A percentile compares a stretch with the other conserved stretches of the same genome.
Conservation (phyloP, 2,888 invertebrate species). For the Chesias legatella region DNA sequence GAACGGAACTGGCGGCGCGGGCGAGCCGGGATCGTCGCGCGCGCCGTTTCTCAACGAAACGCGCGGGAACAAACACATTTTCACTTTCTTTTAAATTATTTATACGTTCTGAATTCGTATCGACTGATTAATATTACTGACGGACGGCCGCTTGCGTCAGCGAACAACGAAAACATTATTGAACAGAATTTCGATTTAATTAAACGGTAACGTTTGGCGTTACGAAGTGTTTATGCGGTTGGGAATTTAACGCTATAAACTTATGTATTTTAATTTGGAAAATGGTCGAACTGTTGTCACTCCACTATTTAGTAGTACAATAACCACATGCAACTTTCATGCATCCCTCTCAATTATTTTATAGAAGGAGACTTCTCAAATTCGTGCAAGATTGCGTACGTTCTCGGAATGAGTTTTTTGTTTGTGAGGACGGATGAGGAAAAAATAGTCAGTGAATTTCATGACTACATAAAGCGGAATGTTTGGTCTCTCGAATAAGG, state of each 20-base stretch:
- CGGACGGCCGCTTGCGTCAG: slow-evolving; percentile 45
- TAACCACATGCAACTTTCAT: not conserved
- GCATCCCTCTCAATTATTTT: not conserved
- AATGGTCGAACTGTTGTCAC: not conserved
- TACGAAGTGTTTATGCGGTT: slow-evolving; percentile 4
- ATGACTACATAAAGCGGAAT: no score
- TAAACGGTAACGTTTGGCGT: slow-evolving; percentile 13
- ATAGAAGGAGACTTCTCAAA: no score
- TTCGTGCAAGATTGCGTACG: no score
- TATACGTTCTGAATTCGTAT: slow-evolving; percentile 52
- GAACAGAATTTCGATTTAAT: slow-evolving; percentile 28
- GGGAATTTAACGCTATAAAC: not conserved
- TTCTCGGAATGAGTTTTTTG: no score
- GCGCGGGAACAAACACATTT: slow-evolving; percentile 51
- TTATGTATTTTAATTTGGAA: not conserved
- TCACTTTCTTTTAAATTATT: slow-evolving; percentile 75
- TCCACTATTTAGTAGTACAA: not conserved
- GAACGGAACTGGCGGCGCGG: slow-evolving; percentile 60
- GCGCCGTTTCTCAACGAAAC: slow-evolving; percentile 26
- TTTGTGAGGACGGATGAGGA: no score
- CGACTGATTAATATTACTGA: slow-evolving; percentile 54
- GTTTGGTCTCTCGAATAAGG: no score
- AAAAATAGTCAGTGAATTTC: no score
- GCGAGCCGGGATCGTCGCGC: slow-evolving; percentile 42
- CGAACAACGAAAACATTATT: slow-evolving; percentile 34